Conservation (phyloP, 1,140 invertebrate genomes). For the Atta texana region DNA sequence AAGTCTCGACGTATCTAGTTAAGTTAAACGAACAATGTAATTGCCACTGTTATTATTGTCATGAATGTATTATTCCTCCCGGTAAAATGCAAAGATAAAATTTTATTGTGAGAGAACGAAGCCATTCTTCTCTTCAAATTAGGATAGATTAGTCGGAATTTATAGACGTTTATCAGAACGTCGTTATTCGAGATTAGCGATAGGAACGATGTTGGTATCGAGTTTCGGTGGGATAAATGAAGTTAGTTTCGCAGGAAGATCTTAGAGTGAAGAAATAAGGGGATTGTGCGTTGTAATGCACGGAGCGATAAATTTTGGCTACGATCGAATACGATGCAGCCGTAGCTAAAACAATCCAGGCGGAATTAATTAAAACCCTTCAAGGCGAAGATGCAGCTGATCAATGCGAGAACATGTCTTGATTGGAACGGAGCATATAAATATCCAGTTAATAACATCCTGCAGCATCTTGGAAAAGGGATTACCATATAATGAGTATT, state of each 20-base stretch:
- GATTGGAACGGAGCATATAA: conserved; percentile 24
- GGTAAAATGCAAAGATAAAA: background rate
- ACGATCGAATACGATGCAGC: conserved; percentile 21
- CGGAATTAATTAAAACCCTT: conserved; percentile 35
- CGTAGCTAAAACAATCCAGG: background rate
- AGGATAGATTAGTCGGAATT: conserved; percentile 35
- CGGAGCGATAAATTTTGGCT: background rate
- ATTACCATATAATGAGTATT: conserved; percentile 50
- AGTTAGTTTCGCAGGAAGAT: conserved; percentile 24
- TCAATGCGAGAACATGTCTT: conserved; percentile 5
- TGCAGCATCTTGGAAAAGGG: background rate
- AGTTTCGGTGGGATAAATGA: conserved; percentile 31
- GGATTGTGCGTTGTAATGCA: background rate
- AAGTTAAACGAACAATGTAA: conserved; percentile 30
- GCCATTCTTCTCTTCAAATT: background rate
- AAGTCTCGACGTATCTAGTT: background rate
- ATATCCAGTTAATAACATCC: conserved; percentile 19
- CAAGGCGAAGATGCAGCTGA: conserved; percentile 3
- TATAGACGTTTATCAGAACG: conserved; percentile 30
- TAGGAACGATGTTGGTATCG: conserved; percentile 23
- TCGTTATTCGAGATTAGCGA: conserved; percentile 48
- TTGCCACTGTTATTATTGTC: conserved; percentile 15
- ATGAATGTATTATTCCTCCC: background rate
- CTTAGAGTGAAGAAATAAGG: conserved; percentile 15
- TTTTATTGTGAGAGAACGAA: background rate